A percentile compares a stretch with the other conserved stretches of the same genome.
phyloP scores from a whole-genome alignment of 2,888 invertebrate genomes.

The Nowickia ferox region DNA sequence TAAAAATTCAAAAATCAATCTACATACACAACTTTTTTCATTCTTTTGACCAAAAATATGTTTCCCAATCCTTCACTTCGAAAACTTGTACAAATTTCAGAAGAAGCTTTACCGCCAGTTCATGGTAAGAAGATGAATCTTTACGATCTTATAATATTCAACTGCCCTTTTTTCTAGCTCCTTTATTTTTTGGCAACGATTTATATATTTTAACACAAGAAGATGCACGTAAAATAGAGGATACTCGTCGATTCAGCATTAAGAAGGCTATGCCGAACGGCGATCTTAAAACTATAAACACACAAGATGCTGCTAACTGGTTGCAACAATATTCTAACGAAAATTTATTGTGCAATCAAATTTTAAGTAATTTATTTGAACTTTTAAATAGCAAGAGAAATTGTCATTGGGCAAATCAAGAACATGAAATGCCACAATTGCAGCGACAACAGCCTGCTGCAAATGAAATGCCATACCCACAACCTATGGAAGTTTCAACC shows the following conservation, averaged over 20 bases:
- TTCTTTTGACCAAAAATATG: conserved; percentile 57
- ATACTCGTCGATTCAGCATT: conserved; percentile 76
- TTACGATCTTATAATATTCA: background rate
- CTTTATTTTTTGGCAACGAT: conserved; percentile 78
- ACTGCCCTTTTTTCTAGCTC: conserved; percentile 74
- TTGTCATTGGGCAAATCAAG: background rate
- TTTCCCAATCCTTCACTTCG: conserved; percentile 63
- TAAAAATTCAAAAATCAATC: conserved; percentile 44
- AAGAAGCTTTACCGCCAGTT: conserved; percentile 76
- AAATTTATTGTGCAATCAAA: conserved; percentile 29
- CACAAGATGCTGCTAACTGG: background rate
- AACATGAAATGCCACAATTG: background rate
- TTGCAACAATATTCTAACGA: conserved; percentile 18
- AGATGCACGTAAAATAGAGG: conserved; percentile 79
- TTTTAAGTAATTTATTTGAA: conserved; percentile 8
- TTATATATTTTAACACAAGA: conserved; percentile 78
- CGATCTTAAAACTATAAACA: conserved; percentile 30
- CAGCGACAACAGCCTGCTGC: background rate
- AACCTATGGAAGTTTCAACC: conserved; percentile 56
- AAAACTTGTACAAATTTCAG: conserved; percentile 77
- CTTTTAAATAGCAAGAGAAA: conserved; percentile 17
- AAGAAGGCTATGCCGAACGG: conserved; percentile 74
- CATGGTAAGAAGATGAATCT: conserved; percentile 74
- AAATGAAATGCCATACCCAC: background rate
- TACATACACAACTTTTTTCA: background rate